phyloP scores from a whole-genome alignment of 2,888 invertebrate species.

The Drosophila antonietae region DNA sequence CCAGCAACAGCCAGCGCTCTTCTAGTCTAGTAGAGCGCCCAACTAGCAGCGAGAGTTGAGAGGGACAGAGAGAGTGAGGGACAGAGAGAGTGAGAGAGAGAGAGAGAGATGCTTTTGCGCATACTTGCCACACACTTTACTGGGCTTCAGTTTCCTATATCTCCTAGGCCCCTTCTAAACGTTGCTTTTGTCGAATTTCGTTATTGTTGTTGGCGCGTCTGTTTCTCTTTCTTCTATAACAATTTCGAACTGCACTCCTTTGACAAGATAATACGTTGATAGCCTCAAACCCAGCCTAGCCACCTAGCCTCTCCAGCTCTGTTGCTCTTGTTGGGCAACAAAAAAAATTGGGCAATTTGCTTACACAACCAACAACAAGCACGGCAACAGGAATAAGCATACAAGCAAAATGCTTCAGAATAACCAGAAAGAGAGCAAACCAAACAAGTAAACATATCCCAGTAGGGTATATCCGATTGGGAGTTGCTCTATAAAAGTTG shows the following conservation, averaged over 20 bases:
- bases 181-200: constrained; percentile 9
- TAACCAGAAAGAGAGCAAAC: constrained; percentile 4
- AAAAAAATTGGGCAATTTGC: constrained; percentile 76
- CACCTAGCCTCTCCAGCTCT: background rate
- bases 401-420: constrained; percentile 14
- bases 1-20: constrained; percentile 34
- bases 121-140: constrained; percentile 30
- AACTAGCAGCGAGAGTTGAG: constrained; percentile 50
- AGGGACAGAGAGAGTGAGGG: constrained; percentile 10
- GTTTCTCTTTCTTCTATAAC: constrained; percentile 64
- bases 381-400: constrained; percentile 39
- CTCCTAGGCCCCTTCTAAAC: background rate
- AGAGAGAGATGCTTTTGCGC: constrained; percentile 49
- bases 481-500: background rate
- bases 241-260: constrained; percentile 78
- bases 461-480: background rate
- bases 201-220: constrained; percentile 49
- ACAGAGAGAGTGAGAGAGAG: background rate
- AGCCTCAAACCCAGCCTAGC: constrained; percentile 40
- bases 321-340: background rate
- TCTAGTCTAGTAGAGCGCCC: constrained; percentile 33
- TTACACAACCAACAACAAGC: constrained; percentile 64
- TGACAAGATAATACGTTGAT: constrained; percentile 76
- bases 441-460: background rate
- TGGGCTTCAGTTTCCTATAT: background rate